Base-by-base conservation (phyloP, 2,797 vertebrate species). In the Triplophysa bombifrons region DNA sequence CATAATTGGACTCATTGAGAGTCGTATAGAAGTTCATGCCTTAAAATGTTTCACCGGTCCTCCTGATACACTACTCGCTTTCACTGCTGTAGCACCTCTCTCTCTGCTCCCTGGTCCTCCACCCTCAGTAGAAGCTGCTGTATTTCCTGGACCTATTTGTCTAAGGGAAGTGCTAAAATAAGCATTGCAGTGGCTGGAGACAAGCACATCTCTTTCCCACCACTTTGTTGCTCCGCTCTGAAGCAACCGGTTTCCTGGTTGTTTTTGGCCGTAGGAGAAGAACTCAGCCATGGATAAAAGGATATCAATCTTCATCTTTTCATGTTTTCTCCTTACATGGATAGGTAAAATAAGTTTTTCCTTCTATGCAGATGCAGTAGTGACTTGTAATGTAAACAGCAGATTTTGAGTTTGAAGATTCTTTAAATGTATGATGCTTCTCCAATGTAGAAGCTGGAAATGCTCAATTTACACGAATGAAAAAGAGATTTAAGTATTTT, bases 91-190 rank as follows among this genome's bases (percentile, higher is more conserved):
- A 17, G 58, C 74, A 74, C 70, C 81, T 66, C 81, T 72, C 78
- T 72, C 56, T 74, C 41, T 65, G n/a, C 51, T 27, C 41, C 25
- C 58, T 27, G 46, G 70, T 46, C 81, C 83, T 85, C 78, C 92
- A 93, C 93, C 91, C 96, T 95, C 94, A 90, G 85, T 93, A 93
- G 93, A 95, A 95, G 89, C 88, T 86, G 89, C 87, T 85, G 89
- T 87, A 90, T 95, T 96, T 96, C 96, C 96, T 95, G 90, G 90
- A 78, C 90, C 93, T 94, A 93, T 94, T 94, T 96, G 95, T 94
- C 94, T 91, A 90, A 88, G 91, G 92, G 92, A 93, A 95, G 92
- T 91, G 92, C 91, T 92, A 91, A 93, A 96, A 95, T 95, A 95
- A 96, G 93, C 91, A 93, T 88, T 90, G 88, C 90, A 90, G 91